A percentile compares a stretch with the other conserved stretches of the same genome.
Conservation (phyloP, 2,797 vertebrate genomes). For the Neoniphon sammara region DNA sequence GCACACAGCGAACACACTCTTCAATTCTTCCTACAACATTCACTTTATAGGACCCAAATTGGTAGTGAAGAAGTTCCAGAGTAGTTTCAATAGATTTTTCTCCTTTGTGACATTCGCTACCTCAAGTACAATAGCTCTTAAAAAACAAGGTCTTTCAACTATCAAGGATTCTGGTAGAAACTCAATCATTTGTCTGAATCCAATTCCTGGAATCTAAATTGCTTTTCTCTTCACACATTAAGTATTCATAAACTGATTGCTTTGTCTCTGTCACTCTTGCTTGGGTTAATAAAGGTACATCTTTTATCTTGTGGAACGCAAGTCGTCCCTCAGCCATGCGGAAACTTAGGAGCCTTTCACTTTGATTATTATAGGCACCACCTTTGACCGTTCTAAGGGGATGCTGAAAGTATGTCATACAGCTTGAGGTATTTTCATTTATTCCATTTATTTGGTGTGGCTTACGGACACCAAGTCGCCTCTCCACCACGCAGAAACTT, state of each 20-base stretch:
- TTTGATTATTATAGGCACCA: not conserved
- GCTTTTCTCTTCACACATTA: constrained; percentile 44
- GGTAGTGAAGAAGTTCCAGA: not conserved
- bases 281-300: constrained; percentile 29
- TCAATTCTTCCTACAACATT: constrained; percentile 5
- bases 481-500: too few species aligned
- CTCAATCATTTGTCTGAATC: constrained; percentile 51
- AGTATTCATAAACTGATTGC: constrained; percentile 32
- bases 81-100: constrained; percentile 7
- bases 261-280: constrained; percentile 24
- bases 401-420: not conserved
- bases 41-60: constrained; percentile 10
- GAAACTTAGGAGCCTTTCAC: not conserved
- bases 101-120: constrained; percentile 24
- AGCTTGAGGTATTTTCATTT: not conserved
- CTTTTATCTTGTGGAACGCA: constrained; percentile 5
- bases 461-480: too few species aligned
- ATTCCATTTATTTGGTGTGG: not conserved
- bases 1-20: not conserved
- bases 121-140: constrained; percentile 23
- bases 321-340: not conserved
- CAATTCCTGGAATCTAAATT: constrained; percentile 42
- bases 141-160: constrained; percentile 42
- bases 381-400: not conserved
- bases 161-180: constrained; percentile 34